Percentiles rank a stretch among this genome's conserved stretches.
phyloP scores from a whole-genome alignment of 2,113 vertebrate species.

The Circaetus cinerascens region DNA sequence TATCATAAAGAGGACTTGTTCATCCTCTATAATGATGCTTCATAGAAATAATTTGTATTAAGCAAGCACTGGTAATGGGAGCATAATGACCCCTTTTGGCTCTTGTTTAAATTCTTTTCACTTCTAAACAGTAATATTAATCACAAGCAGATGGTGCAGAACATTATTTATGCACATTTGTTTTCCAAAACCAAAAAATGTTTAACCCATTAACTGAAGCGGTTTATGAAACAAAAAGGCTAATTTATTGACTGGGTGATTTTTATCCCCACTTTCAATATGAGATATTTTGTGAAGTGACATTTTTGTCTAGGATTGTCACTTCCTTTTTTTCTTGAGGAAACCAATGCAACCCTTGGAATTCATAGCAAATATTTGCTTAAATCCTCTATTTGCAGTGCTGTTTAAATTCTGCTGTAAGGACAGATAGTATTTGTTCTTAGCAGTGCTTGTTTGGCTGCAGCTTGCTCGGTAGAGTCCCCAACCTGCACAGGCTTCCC shows the following conservation, averaged over 20 bases:
- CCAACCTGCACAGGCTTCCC: rapidly evolving
- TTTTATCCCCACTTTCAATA: not conserved
- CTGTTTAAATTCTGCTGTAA: not conserved
- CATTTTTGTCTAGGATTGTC: not conserved
- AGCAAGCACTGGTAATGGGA: constrained; percentile 39
- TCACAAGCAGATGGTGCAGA: constrained; percentile 56
- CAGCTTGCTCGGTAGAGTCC: not conserved
- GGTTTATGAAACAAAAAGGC: not conserved
- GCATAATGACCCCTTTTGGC: constrained; percentile 56
- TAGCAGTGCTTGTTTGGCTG: not conserved
- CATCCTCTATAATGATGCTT: constrained; percentile 21
- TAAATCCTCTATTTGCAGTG: rapidly evolving
- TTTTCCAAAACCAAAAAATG: constrained; percentile 14
- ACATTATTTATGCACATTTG: constrained; percentile 56
- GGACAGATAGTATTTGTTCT: not conserved
- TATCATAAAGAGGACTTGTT: not conserved
- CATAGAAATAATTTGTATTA: constrained; percentile 45
- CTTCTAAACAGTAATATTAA: constrained; percentile 60
- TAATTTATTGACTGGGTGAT: not conserved
- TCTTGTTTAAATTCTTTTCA: constrained; percentile 62
- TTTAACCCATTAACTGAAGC: constrained; percentile 46
- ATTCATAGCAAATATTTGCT: not conserved
- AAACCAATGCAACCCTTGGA: not conserved
- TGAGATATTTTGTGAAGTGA: not conserved
- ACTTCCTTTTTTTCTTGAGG: not conserved